Base-by-base conservation (phyloP, 1,140 invertebrate species). In the Lineus longissimus region DNA sequence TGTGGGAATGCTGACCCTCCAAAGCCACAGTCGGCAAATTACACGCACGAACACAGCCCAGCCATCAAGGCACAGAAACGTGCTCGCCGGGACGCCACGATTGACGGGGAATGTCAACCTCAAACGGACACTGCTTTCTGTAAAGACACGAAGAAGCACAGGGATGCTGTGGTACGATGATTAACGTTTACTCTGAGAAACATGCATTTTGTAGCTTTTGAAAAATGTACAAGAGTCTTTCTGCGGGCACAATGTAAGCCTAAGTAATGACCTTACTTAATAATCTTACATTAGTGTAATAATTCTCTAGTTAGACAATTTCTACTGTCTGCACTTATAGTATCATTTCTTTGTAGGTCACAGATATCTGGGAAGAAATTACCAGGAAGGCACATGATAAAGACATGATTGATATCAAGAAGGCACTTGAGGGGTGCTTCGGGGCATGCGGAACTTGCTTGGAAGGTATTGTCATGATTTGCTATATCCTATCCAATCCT, bases 371-470 rank as follows among this genome's bases (percentile, higher is more conserved):
- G 70, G 47, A 40, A 7, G 65, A 70, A 30, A 62, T 66, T 33
- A 55, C 31, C 1, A 56, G 65, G 25, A 71, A 70, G 61, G 54
- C 65, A 29, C 54, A 67, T 27, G 71, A 73, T 58, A 63, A 66
- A 9, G 55, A 69, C 41, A 36, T 29, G 15, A 47, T 19, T 19
- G 70, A 73, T 19, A 54, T 67, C 0, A 55, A 59, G 7, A 43
- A 62, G 9, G 68, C 72, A 0, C 55, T 73, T 11, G 61, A 70
- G 19, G 61, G 59, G 4, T 73, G 72, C 29, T 65, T 73, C 2
- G 31, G 27, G 15, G 40, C 30, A 0, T 73, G 72, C 65, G 72
- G 72, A 41, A 73, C 70, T 15, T 71, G 72, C 45, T n/a, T 69
- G 25, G 58, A 64, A 64, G 72, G 72, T 73, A 66, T 30, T 13